Evolutionary conservation across 2,113 vertebrate species (phyloP).

Genomic region (Lonchura striata): DNA sequence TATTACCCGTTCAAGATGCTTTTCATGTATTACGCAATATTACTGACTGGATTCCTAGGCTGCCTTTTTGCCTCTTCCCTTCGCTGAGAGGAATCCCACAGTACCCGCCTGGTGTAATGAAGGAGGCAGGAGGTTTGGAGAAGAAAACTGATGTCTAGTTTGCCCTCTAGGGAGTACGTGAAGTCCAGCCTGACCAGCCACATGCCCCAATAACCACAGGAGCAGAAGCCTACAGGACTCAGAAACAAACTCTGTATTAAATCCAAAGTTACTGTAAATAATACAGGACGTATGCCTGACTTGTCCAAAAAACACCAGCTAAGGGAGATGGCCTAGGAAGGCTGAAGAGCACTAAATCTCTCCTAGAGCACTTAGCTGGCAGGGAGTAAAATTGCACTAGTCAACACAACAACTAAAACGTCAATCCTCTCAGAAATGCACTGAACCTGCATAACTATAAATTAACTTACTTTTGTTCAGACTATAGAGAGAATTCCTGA

Average conservation of each 20-base stretch:
- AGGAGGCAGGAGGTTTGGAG: background rate
- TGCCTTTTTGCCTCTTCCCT: background rate
- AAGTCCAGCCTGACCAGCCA: background rate
- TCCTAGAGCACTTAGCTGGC: background rate
- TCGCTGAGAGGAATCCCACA: rapidly evolving
- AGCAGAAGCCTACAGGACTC: background rate
- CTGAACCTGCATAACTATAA: rapidly evolving
- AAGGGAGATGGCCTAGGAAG: background rate
- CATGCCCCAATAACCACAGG: background rate
- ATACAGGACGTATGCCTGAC: background rate
- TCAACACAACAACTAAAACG: rapidly evolving
- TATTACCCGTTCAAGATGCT: background rate
- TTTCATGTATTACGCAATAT: background rate
- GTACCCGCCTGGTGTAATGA: background rate
- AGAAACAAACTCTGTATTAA: background rate
- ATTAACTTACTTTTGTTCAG: background rate
- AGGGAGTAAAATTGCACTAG: background rate
- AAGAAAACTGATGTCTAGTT: background rate
- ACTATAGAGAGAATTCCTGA: background rate
- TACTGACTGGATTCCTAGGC: background rate
- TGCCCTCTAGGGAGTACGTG: background rate
- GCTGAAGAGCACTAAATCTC: background rate
- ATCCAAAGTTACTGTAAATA: background rate
- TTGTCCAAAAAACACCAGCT: background rate
- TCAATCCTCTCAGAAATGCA: background rate